Base-by-base conservation (phyloP, 2,113 vertebrate genomes). In the Phoenicopterus ruber region DNA sequence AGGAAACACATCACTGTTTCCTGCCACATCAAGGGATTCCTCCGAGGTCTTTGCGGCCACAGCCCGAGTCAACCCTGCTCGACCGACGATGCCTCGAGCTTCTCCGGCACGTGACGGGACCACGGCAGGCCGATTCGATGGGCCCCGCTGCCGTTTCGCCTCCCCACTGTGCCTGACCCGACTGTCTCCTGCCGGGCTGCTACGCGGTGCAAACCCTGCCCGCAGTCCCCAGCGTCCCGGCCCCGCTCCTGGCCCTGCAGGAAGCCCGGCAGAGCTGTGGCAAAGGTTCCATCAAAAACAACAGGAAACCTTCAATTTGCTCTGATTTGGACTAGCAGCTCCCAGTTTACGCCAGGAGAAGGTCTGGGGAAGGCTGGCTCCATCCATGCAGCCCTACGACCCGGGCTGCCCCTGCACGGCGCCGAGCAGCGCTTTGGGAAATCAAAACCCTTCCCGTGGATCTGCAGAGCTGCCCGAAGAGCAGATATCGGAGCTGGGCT, bases 61-160 rank as follows among this genome's bases (percentile, higher is more conserved):
- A 66, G 49, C 31, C 29, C 0, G 1, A 29, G 18, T 3, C 34
- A 25, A 54, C 50, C 36, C 46, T 55, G 29, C 59, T 58, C 1
- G 6, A 13, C 25, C 3, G 6, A 13, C 0, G 3, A 49, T 21
- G 61, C 59, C 42, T 55, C 0, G 1, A 67, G 57, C 32, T 34
- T 17, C 61, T 67, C 38, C 5, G 1, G 65, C 72, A 66, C 36
- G 28, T 1, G 46, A 28, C 0, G 7, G 52, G 20, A 17, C 40
- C 0, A 0, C 2, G 1, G 29, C 65, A 84, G 47, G 34, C n/a
- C 4, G 4, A 32, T 4, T 38, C 2, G 1, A 25, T 10, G 1
- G 1, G 57, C 32, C 29, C 50, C 9, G 1, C 17, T 36, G 24
- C n/a, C 1, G 1, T 17, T 62, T 26, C 8, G 2, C 46, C 40